Evolutionary conservation across 2,888 invertebrate species (phyloP), one percentile per base, ranked within the genome.

Genomic region (Herminia tarsipennalis): DNA sequence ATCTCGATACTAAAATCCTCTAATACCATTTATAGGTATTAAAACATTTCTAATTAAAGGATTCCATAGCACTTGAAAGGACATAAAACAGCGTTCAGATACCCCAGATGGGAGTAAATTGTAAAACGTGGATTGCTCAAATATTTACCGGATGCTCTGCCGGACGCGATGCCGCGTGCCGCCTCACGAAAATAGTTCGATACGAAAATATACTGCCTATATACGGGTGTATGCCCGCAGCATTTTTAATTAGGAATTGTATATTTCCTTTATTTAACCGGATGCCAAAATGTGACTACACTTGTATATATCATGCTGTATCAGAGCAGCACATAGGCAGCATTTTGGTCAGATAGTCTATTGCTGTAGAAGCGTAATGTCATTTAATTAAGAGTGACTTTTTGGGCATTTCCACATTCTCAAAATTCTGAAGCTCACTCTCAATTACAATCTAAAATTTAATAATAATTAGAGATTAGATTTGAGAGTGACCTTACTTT

Each of bases 91-190:
- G 61, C 62, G 67, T 70, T 58, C 48, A 52, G 58, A 66, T 70
- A 68, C 66, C 62, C 63, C 41, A 67, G 78, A 78, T 76, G 75
- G 73, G 73, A 73, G 82, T 81, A 79, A 83, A 83, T 81, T 84
- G 83, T 81, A 76, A 81, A 84, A 80, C 81, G 83, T 74, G 78
- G 67, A 81, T 78, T 73, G 69, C 73, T 85, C 76, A 84, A 86
- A 85, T 85, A 83, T 84, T 85, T 83, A 83, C 81, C 54, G 61
- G 74, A 71, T 73, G 70, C 80, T 82, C 70, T 49, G 63, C 72
- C 45, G 76, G 76, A 78, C 78, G 66, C 65, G 17, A 12, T 17
- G 59, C 48, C 59, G 68, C 51, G 12, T 17, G 59, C 48, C 59
- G 68, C 51, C 50, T 55, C 53, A 54, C 56, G 64, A 65, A 61